Conservation (phyloP, 2,888 invertebrate species). For the Tenthredo amoena region DNA sequence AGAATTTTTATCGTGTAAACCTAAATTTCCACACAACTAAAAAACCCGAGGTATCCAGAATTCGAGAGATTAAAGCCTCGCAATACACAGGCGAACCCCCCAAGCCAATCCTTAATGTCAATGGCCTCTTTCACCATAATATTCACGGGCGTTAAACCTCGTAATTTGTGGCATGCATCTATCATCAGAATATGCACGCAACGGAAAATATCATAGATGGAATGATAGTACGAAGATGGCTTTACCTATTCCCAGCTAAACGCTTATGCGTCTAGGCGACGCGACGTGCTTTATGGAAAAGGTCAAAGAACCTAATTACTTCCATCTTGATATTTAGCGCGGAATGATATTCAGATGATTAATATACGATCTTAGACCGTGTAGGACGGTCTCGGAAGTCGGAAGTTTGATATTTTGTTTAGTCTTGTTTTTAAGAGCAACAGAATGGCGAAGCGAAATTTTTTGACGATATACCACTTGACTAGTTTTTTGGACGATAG, state of each 20-base stretch:
- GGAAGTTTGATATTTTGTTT: not conserved
- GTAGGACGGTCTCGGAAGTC: not conserved
- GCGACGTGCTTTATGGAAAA: constrained; percentile 32
- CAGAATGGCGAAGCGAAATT: not conserved
- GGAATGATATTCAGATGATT: constrained; percentile 25
- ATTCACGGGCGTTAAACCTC: constrained; percentile 48
- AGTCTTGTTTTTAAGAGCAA: not conserved
- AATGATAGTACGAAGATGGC: not conserved
- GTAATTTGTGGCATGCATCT: constrained; percentile 54
- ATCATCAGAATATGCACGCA: constrained; percentile 54
- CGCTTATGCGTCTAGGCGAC: not conserved
- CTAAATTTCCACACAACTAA: not conserved
- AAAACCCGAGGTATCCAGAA: not conserved
- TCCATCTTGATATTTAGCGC: constrained; percentile 13
- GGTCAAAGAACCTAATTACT: constrained; percentile 43
- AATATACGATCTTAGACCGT: not conserved
- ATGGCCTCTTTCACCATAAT: constrained; percentile 54
- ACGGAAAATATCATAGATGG: constrained; percentile 47
- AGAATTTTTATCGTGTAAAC: not conserved
- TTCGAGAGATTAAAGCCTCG: not conserved
- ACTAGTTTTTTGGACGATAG: not conserved
- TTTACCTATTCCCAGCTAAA: not conserved
- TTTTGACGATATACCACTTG: not conserved
- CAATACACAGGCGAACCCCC: not conserved
- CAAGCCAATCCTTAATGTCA: constrained; percentile 45